Conservation (phyloP, 2,113 vertebrate genomes). For the Neolamprologus brichardi region DNA sequence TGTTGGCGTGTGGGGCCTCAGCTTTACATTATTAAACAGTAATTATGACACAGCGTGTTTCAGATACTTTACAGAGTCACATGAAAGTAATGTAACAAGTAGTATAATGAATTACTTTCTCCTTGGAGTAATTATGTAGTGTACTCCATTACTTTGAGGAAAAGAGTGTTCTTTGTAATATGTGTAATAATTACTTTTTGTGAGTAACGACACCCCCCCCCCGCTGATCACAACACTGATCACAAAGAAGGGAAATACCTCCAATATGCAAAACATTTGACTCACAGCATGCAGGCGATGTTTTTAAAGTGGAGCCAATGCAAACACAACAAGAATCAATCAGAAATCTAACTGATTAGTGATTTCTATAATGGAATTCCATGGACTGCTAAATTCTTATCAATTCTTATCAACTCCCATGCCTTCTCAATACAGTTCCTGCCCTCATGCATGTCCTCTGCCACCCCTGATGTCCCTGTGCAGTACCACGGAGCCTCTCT, state of each 20-base stretch:
- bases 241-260: neutral
- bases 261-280: neutral
- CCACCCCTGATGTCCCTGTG: neutral
- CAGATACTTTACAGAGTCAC: rapidly evolving
- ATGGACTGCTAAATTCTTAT: neutral
- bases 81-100: neutral
- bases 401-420: neutral
- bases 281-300: neutral
- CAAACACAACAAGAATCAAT: neutral
- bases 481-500: neutral
- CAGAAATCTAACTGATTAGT: neutral
- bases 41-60: neutral
- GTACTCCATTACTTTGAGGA: neutral
- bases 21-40: neutral
- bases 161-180: neutral
- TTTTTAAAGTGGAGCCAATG: neutral
- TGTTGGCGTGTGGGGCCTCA: neutral
- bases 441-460: neutral
- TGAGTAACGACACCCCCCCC: neutral
- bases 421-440: neutral
- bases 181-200: neutral
- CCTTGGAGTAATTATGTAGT: neutral
- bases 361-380: neutral
- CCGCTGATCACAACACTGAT: neutral
- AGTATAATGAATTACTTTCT: neutral